Percentiles rank a stretch among this genome's conserved stretches.
Evolutionary conservation across 64 coral and sea anemone species (phyloP).

Genomic region (Exaiptasia diaphana): DNA sequence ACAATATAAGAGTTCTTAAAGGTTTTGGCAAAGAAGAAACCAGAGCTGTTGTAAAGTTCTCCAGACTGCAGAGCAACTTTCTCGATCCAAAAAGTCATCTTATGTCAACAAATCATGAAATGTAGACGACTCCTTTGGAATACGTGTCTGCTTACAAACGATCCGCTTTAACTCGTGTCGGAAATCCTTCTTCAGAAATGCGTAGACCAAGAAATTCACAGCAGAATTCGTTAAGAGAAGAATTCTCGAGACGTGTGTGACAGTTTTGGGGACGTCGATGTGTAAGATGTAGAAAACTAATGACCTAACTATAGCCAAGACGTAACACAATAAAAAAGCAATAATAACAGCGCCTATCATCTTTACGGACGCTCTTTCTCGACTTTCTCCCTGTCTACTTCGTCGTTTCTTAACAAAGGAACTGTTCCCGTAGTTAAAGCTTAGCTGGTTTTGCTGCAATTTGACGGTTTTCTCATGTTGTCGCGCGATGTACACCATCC

Average conservation of each 20-base stretch:
- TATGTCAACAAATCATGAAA: background rate
- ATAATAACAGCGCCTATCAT: constrained; percentile 7
- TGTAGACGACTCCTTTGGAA: background rate
- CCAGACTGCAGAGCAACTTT: no score
- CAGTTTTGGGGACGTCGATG: background rate
- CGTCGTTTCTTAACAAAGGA: background rate
- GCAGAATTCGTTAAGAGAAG: constrained; percentile 21
- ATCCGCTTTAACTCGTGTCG: background rate
- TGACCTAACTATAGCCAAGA: background rate
- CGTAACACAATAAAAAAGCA: background rate
- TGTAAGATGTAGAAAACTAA: background rate
- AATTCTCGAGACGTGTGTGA: background rate
- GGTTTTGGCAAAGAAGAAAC: no score
- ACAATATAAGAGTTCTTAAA: no score
- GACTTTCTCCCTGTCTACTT: background rate
- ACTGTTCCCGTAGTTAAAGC: background rate
- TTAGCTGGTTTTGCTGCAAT: background rate
- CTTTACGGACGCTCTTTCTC: background rate
- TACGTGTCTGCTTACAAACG: background rate
- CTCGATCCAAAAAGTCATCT: no score
- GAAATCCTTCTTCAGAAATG: constrained; percentile 33
- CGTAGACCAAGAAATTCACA: constrained; percentile 25
- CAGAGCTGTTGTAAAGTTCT: no score
- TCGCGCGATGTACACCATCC: background rate
- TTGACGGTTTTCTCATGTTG: background rate